A percentile compares a stretch with the other conserved stretches of the same genome.
phyloP scores from a whole-genome alignment of 2,113 vertebrate species.

The Hippolais icterina region DNA sequence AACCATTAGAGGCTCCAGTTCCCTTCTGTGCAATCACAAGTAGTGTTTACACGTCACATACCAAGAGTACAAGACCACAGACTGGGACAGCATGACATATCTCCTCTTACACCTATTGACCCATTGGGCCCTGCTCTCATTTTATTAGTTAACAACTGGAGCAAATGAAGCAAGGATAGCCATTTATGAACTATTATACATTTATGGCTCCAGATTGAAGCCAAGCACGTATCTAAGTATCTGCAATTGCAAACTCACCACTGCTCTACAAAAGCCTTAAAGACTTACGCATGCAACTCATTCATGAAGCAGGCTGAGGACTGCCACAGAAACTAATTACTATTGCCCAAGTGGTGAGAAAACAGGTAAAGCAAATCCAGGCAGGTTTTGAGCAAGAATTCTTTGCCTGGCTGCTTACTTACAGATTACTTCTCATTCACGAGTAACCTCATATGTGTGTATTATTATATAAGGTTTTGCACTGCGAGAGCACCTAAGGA shows the following conservation, averaged over 20 bases:
- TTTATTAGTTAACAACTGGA: not conserved
- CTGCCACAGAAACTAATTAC: constrained; percentile 18
- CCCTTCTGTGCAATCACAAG: not conserved
- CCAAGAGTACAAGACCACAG: not conserved
- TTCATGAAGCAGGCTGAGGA: not conserved
- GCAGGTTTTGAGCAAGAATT: constrained; percentile 24
- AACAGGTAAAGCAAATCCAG: constrained; percentile 51
- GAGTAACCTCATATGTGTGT: not conserved
- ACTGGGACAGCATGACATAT: not conserved
- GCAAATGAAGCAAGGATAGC: not conserved
- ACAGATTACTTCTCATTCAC: not conserved
- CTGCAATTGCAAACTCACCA: not conserved
- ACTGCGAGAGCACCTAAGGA: not conserved
- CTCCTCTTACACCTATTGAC: not conserved
- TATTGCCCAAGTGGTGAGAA: not conserved
- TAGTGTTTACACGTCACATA: not conserved
- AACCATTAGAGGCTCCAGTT: not conserved
- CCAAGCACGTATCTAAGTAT: not conserved
- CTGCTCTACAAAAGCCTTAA: not conserved
- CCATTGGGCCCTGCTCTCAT: not conserved
- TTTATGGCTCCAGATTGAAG: not conserved
- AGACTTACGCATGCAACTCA: not conserved
- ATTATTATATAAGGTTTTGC: not conserved
- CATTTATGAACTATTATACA: not conserved
- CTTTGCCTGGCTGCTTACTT: not conserved